phyloP scores from a whole-genome alignment of 2,797 vertebrate genomes.

The Knipowitschia caucasica region DNA sequence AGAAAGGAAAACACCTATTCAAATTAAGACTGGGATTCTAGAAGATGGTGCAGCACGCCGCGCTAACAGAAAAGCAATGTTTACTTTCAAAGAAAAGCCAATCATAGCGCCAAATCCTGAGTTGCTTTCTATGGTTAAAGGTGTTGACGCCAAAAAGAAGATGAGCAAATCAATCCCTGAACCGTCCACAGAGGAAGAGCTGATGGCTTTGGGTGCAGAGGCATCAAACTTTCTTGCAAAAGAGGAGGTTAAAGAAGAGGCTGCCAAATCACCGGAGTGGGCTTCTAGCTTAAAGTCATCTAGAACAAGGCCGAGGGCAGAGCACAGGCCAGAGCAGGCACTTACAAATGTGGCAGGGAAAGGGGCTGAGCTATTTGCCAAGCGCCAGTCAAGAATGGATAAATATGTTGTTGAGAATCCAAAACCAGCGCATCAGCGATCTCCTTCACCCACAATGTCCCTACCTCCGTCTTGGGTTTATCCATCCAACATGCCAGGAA shows the following conservation, averaged over 20 bases:
- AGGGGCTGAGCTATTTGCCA: constrained; percentile 92
- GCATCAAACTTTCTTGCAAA: constrained; percentile 88
- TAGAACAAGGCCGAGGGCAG: constrained; percentile 78
- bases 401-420: constrained; percentile 86
- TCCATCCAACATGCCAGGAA: constrained; percentile 79
- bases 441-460: constrained; percentile 92
- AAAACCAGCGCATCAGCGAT: constrained; percentile 71
- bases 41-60: constrained; percentile 81
- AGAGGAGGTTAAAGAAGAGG: constrained; percentile 56
- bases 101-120: constrained; percentile 92
- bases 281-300: constrained; percentile 90
- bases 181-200: constrained; percentile 80
- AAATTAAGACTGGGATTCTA: constrained; percentile 85
- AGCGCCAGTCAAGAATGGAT: constrained; percentile 94
- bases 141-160: constrained; percentile 85
- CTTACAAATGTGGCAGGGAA: constrained; percentile 89
- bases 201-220: constrained; percentile 90
- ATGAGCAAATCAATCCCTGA: constrained; percentile 79
- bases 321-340: constrained; percentile 84
- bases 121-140: constrained; percentile 92
- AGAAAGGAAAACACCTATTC: constrained; percentile 47
- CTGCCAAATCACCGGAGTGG: constrained; percentile 80
- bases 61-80: constrained; percentile 87
- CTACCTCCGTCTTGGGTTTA: constrained; percentile 96
- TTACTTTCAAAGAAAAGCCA: constrained; percentile 95